Conservation (phyloP, 2,797 vertebrate genomes). For the Carapus acus region DNA sequence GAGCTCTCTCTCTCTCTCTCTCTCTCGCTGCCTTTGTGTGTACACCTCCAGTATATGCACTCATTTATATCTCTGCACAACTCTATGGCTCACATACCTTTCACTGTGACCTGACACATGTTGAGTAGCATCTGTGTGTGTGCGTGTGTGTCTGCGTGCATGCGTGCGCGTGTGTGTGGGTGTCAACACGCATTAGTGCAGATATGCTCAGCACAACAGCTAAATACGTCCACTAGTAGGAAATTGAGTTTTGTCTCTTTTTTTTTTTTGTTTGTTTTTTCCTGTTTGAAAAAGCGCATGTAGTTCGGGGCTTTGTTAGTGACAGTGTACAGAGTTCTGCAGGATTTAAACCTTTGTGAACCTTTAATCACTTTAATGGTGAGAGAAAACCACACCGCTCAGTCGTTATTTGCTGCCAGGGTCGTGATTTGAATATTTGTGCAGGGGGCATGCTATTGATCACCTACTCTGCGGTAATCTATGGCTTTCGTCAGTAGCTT, state of each 20-base stretch:
- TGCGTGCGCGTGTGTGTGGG: slow-evolving; percentile 30
- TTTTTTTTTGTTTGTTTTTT: slow-evolving; percentile 19
- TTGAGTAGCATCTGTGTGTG: slow-evolving; percentile 47
- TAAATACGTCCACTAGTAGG: slow-evolving; percentile 25
- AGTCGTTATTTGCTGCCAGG: slow-evolving; percentile 50
- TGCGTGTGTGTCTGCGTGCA: slow-evolving; percentile 24
- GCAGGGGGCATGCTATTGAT: slow-evolving; percentile 26
- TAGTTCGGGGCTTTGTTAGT: slow-evolving; percentile 31
- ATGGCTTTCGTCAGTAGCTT: slow-evolving; percentile 41
- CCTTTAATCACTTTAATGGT: slow-evolving; percentile 21
- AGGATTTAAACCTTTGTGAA: slow-evolving; percentile 27
- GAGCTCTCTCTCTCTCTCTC: neutral
- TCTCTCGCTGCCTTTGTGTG: neutral
- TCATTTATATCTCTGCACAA: slow-evolving; percentile 30
- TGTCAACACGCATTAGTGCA: slow-evolving; percentile 57
- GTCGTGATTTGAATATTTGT: slow-evolving; percentile 38
- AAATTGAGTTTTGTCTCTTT: slow-evolving; percentile 11
- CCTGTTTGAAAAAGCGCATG: slow-evolving; percentile 19
- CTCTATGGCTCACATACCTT: slow-evolving; percentile 35
- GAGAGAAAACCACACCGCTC: slow-evolving; percentile 24
- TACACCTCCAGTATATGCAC: slow-evolving; percentile 17
- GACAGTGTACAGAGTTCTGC: slow-evolving; percentile 2
- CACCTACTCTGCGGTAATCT: slow-evolving; percentile 32
- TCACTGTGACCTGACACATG: slow-evolving; percentile 65
- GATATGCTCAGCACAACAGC: slow-evolving; percentile 44